Evolutionary conservation across 2,797 vertebrate genomes (phyloP).

Genomic region (Australoheros facetus): DNA sequence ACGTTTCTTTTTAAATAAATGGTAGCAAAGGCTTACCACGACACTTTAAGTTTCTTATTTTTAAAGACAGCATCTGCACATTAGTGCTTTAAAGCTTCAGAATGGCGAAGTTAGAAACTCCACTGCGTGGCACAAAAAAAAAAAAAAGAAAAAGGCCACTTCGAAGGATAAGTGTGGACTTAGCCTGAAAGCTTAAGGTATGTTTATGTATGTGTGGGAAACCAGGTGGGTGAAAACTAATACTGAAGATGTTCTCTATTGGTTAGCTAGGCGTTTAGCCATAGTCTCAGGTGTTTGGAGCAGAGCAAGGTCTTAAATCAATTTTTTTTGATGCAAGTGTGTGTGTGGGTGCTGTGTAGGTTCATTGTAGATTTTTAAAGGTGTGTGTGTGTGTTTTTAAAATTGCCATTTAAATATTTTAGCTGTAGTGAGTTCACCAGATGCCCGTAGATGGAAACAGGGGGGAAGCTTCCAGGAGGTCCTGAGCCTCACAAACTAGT

Average conservation of each 20-base stretch:
- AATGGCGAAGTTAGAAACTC: not conserved
- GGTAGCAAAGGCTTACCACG: not conserved
- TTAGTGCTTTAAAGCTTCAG: not conserved
- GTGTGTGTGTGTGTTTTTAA: not conserved
- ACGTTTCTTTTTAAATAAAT: not conserved
- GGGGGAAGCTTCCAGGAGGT: not conserved
- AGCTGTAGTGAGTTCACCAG: constrained; percentile 4
- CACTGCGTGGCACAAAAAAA: not conserved
- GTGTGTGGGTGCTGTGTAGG: constrained; percentile 23
- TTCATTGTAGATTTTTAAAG: constrained; percentile 11
- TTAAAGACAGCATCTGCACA: not conserved
- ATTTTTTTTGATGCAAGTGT: constrained; percentile 37
- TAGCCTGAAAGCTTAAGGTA: not conserved
- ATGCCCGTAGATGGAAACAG: not conserved
- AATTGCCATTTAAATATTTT: not conserved
- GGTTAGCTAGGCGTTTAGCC: constrained; percentile 52
- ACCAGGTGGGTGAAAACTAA: constrained; percentile 38
- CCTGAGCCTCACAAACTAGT: not conserved
- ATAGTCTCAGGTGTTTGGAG: constrained; percentile 67
- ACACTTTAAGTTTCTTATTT: not conserved
- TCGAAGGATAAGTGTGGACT: not conserved
- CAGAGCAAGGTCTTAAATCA: constrained; percentile 47
- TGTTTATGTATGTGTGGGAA: constrained; percentile 28
- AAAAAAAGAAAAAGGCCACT: not conserved
- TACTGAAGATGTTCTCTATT: constrained; percentile 42